Evolutionary conservation across 1,140 invertebrate genomes (phyloP), one percentile per base, ranked within the genome.

Genomic region (Aradophagus sp.): DNA sequence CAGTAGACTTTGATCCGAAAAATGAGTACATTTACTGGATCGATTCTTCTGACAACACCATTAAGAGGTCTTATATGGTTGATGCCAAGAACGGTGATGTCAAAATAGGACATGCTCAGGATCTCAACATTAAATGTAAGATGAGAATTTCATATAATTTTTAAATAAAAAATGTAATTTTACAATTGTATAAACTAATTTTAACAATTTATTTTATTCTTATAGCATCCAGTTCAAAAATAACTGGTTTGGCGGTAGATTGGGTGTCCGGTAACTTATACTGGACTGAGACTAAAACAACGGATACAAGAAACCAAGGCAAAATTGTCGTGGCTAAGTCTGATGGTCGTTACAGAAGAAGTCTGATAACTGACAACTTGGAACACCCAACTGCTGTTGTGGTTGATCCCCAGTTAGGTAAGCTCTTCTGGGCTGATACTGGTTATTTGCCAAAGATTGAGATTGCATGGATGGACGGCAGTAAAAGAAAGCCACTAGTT

Each of bases 391-490:
- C 93, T 0, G 93, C 95, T 0, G 87, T 99, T 12, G 96, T 90
- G 0, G 87, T 98, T 0, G 95, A 97, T 86, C 95, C 96, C 0
- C 90, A 95, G 73, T 79, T 89, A 41, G 96, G 96, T 5, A 87
- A 90, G 56, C 90, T 97, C 87, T 95, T 93, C 78, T 98, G 96
- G 96, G 89, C 95, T 0, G 95, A 98, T 80, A 91, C 91, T 3
- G 95, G 95, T 11, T 90, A 89, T 2, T 88, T 89, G 13, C 91
- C 96, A 4, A 93, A 95, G 80, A 96, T 97, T 48, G 95, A 97
- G 81, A 89, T 91, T 0, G 89, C 94, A 8, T 98, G 96, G 96
- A 97, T 99, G 95, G 97, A 98, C 76, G 97, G 97, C 0, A 93
- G 91, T 0, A 93, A 94, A 77, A 87, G 96, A 3, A 87, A 91